Evolutionary conservation across 2,797 vertebrate species (phyloP), one percentile per base, ranked within the genome.

Genomic region (Helicolenus hilgendorfi): DNA sequence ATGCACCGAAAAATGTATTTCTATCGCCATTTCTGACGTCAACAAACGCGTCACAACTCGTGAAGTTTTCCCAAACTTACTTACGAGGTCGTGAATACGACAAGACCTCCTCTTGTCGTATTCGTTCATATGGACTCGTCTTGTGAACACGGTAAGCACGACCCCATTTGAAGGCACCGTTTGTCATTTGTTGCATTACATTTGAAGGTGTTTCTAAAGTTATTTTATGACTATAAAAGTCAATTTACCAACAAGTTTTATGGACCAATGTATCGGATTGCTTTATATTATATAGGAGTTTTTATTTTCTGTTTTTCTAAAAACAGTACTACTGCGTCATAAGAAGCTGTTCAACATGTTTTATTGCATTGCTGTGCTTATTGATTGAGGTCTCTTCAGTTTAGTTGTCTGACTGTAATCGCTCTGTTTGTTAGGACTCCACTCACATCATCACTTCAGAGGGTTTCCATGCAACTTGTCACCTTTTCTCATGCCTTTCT

Each of bases 351-450:
- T 80, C 27, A 70, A n/a, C 75, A 8, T 76, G 45, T 74, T 80
- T 91, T 80, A 89, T 81, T 87, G 38, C 67, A 81, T 56, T 29
- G 58, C 22, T 70, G 58, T 85, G 24, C 35, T 79, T 35, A 11
- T 62, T 85, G 72, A 80, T 76, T 24, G 68, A 87, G 53, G 75
- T 74, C 53, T 78, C 58, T 56, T 74, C 20, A 55, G 22, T 72
- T 35, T 26, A 38, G 27, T 41, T 58, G 60, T 79, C 56, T 69
- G 49, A 22, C 8, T 55, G 75, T 75, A 71, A 72, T 83, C 53
- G 31, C 59, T 79, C 56, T 45, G 65, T 76, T 80, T 64, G 33
- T 31, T 11, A 24, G 73, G 63, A 88, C 77, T 70, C 65, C n/a
- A 5, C 29, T 80, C 24, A 2, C 45, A 64, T 85, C 45, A 64